phyloP scores from a whole-genome alignment of 2,888 invertebrate species.

The Blera fallax region DNA sequence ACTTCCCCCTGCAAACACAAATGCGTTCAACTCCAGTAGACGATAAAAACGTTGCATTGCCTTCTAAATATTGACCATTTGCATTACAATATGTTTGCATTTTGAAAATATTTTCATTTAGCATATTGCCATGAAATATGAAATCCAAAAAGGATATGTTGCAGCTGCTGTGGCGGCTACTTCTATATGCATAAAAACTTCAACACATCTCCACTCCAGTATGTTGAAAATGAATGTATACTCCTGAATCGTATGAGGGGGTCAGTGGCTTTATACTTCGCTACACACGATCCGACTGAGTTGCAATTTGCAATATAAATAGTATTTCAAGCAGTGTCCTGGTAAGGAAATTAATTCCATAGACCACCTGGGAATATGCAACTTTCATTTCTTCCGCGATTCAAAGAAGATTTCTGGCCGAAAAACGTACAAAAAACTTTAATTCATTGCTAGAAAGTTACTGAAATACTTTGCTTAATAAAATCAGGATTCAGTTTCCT shows the following conservation, averaged over 20 bases:
- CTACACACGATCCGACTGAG: background rate
- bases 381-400: background rate
- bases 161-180: background rate
- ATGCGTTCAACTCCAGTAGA: constrained; percentile 27
- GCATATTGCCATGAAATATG: constrained; percentile 57
- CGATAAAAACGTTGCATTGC: constrained; percentile 53
- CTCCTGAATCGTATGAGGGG: constrained; percentile 13
- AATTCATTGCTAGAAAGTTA: background rate
- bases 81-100: constrained; percentile 79
- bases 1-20: background rate
- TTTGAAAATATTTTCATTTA: constrained; percentile 78
- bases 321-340: background rate
- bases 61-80: constrained; percentile 79
- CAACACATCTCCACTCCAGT: background rate
- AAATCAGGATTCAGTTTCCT: no score
- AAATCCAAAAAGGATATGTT: constrained; percentile 54
- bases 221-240: constrained; percentile 24
- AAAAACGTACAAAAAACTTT: background rate
- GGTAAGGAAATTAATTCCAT: constrained; percentile 17
- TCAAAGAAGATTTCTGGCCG: no score
- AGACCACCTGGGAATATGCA: background rate
- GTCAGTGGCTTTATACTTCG: constrained; percentile 18
- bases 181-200: background rate
- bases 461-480: no score
- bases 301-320: background rate